phyloP scores from a whole-genome alignment of 2,797 vertebrate species.

The Sebastes wilsoni region DNA sequence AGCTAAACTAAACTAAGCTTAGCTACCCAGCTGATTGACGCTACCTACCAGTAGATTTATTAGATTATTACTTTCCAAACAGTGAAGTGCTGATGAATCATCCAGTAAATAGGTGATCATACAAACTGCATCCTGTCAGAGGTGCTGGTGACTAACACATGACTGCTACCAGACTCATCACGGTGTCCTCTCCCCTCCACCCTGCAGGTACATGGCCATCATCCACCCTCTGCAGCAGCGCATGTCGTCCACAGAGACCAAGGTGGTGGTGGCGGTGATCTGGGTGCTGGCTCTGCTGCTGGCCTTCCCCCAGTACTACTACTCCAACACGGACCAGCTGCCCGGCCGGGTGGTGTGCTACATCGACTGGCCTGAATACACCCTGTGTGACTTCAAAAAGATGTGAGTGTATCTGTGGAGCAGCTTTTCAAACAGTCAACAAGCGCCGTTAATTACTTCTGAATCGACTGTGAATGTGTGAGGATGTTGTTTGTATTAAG shows the following conservation, averaged over 20 bases:
- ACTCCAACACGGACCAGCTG: conserved; percentile 83
- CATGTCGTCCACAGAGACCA: conserved; percentile 92
- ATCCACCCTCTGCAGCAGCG: conserved; percentile 95
- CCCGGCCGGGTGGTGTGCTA: conserved; percentile 88
- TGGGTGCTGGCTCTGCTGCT: conserved; percentile 93
- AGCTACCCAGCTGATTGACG: too few species aligned
- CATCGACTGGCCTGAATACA: conserved; percentile 91
- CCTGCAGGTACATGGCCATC: conserved; percentile 95
- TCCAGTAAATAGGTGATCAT: neutral
- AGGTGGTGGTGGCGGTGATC: conserved; percentile 89
- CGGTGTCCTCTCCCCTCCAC: neutral
- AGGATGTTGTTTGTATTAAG: conserved; percentile 25
- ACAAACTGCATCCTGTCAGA: neutral
- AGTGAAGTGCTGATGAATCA: neutral
- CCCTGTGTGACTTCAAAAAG: conserved; percentile 82
- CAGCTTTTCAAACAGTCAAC: neutral
- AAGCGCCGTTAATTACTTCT: conserved; percentile 32
- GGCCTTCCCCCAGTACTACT: conserved; percentile 94
- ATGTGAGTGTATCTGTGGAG: conserved; percentile 83
- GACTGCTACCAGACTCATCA: neutral
- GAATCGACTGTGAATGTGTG: conserved; percentile 13
- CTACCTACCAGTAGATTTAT: too few species aligned
- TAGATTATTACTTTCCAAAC: too few species aligned
- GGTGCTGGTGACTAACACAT: neutral
- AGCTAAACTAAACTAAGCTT: neutral